Conservation (phyloP, 2,797 vertebrate species). For the Euphonia xanthogaster region DNA sequence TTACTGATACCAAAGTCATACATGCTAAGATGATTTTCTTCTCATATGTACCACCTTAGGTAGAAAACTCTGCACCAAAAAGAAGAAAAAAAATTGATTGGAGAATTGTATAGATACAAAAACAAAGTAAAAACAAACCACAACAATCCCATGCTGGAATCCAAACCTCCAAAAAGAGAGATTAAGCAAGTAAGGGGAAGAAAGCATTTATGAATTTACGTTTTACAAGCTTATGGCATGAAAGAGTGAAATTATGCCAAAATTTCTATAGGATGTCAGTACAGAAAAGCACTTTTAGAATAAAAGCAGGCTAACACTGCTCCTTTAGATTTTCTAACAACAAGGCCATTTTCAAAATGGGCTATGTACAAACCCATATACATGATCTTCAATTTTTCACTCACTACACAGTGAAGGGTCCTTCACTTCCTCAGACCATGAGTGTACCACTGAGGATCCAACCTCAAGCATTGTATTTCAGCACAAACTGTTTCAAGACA, state of each 20-base stretch:
- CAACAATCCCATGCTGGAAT: neutral
- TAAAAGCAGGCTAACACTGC: neutral
- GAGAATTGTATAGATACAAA: neutral
- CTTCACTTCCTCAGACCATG: neutral
- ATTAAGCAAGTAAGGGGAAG: neutral
- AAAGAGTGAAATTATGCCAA: neutral
- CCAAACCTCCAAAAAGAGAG: neutral
- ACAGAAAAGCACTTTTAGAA: neutral
- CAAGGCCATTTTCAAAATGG: neutral
- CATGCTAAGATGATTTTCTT: neutral
- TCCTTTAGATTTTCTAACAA: neutral
- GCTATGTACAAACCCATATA: neutral
- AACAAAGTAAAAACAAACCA: neutral
- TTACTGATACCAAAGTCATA: neutral
- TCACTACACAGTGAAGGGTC: neutral
- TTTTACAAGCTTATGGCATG: neutral
- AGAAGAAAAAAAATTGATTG: fast-evolving
- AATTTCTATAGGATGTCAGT: neutral
- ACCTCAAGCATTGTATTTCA: neutral
- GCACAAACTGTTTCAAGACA: neutral
- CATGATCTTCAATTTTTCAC: neutral
- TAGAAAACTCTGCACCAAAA: neutral
- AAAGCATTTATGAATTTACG: neutral
- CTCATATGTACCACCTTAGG: neutral
- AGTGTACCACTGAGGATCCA: neutral